A percentile compares a stretch with the other conserved stretches of the same genome.
These are phyloP conservation scores for Tridacna gigas DNA, from an alignment of 2,888 invertebrate genomes.

Conservation along the genomic window DNA sequence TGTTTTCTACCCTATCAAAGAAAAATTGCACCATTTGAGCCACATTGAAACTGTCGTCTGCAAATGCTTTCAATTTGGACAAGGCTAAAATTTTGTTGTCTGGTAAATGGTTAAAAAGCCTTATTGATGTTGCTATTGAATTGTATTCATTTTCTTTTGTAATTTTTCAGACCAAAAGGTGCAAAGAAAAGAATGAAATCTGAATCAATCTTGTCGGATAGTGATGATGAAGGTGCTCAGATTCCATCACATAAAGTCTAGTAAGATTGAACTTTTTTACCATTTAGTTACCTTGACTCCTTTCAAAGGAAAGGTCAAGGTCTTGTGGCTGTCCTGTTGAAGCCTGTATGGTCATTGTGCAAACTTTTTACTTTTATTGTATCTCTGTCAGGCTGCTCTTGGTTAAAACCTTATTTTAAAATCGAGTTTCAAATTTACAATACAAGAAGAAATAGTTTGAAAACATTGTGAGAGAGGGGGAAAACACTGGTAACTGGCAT, in stretches of 20 bases:
- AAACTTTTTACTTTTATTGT: background rate
- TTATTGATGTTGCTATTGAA: background rate
- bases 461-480: no score
- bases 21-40: background rate
- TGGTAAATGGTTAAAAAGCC: background rate
- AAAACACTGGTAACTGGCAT: no score
- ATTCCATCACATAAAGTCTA: background rate
- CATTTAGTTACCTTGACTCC: no score
- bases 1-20: background rate
- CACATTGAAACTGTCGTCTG: no score
- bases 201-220: background rate
- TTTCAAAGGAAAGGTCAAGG: no score
- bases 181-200: constrained; percentile 23
- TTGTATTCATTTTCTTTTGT: background rate
- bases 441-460: no score
- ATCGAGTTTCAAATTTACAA: no score
- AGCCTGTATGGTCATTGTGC: no score
- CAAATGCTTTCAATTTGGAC: no score
- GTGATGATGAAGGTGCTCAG: constrained; percentile 43
- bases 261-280: constrained; percentile 2
- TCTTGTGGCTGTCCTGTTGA: no score
- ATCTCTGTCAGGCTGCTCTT: background rate
- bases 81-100: no score
- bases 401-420: no score
- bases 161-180: constrained; percentile 15